Conservation (phyloP, 2,888 invertebrate genomes). For the Stenurella melanura region DNA sequence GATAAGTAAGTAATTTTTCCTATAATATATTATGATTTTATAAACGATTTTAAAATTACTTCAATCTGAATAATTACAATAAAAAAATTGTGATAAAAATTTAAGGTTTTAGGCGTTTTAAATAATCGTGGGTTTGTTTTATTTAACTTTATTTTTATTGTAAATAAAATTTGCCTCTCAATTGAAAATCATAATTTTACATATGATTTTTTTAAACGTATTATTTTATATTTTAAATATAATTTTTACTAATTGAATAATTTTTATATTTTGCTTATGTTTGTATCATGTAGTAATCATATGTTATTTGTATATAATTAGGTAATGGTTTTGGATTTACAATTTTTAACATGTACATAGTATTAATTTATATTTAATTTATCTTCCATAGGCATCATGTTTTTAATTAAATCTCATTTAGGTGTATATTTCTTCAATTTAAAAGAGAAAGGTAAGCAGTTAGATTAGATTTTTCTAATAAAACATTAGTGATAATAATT, state of each 20-base stretch:
- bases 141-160: conserved; percentile 1
- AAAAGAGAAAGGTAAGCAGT: not conserved
- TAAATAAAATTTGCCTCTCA: not conserved
- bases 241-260: not conserved
- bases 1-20: conserved; percentile 15
- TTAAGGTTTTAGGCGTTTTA: not conserved
- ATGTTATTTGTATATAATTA: conserved; percentile 20
- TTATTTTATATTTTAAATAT: not conserved
- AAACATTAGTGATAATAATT: not conserved
- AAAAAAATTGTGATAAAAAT: conserved; percentile 33
- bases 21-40: conserved; percentile 15
- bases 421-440: not conserved
- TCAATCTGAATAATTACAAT: conserved; percentile 1
- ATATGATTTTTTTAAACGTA: not conserved
- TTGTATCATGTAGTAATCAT: not conserved
- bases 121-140: not conserved
- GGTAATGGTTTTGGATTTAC: conserved; percentile 11
- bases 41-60: conserved; percentile 4
- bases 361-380: conserved; percentile 17
- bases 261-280: not conserved
- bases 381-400: not conserved
- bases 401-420: not conserved
- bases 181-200: not conserved
- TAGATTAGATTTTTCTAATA: conserved; percentile 8
- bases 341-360: conserved; percentile 21